Conservation (phyloP, 2,888 invertebrate genomes). For the Rhopalosiphum nymphaeae region DNA sequence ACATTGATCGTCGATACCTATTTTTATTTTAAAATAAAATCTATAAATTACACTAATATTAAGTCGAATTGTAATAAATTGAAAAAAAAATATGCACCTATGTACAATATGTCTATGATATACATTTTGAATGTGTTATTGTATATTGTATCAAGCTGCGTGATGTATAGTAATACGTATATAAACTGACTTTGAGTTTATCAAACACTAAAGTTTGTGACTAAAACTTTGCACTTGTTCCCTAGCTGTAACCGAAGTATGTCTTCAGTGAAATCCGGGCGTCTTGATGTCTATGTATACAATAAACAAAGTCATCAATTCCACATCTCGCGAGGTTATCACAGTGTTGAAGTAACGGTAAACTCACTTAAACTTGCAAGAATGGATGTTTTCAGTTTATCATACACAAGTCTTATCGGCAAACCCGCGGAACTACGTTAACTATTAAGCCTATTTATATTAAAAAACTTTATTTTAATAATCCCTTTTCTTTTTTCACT, state of each 20-base stretch:
- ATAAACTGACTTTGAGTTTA: constrained; percentile 21
- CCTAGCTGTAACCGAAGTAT: constrained; percentile 37
- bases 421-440: not conserved
- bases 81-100: not conserved
- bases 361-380: constrained; percentile 47
- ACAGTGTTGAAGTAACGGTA: constrained; percentile 17
- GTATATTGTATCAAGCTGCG: not conserved
- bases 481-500: not conserved
- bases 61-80: not conserved
- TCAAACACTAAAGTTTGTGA: constrained; percentile 45
- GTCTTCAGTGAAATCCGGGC: constrained; percentile 38
- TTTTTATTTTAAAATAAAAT: not conserved
- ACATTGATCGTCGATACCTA: not conserved
- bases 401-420: not conserved
- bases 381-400: constrained; percentile 33
- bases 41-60: not conserved
- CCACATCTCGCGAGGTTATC: constrained; percentile 29
- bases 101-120: not conserved
- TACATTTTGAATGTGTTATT: not conserved
- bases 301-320: constrained; percentile 53
- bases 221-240: constrained; percentile 42
- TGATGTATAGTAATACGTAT: not conserved
- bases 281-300: not conserved
- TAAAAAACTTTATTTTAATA: constrained; percentile 35
- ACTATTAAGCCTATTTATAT: constrained; percentile 26